Base-by-base conservation (phyloP, 2,797 vertebrate genomes). In the Typhlichthys eigenmanni region DNA sequence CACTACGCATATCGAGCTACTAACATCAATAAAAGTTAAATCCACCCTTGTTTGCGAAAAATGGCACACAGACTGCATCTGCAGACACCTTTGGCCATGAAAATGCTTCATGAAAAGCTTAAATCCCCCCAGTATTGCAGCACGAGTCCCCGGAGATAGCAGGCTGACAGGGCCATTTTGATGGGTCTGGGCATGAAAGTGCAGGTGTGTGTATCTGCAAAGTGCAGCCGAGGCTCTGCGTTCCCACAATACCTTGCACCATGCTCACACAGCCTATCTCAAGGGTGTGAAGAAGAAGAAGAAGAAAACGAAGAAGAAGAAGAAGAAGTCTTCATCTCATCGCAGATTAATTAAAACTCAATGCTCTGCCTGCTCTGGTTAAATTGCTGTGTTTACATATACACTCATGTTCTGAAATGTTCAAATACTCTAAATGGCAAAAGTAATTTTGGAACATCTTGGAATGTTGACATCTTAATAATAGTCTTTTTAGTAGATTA, bases 31-130 rank as follows among this genome's bases (percentile, higher is more conserved):
- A 7, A 13, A 66, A 62, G 60, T 72, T 72, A 80, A 74, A 62
- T 80, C 66, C 60, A 66, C 47, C 55, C 43, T 76, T 83, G 64
- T 70, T 29, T 70, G 64, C 68, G 19, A 45, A 64, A 85, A 80
- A 75, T 69, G 60, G 71, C 69, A 71, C 70, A 79, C 68, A 61
- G 45, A 53, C 73, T 71, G 71, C 72, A 71, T 62, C 58, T 69
- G 71, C 68, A 13, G 60, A 83, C 83, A 88, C 81, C 84, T 91
- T 81, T 82, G 80, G 78, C 78, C 71, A 78, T 75, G 74, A 83
- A 89, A 87, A 84, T 62, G 75, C 82, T 79, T 84, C 72, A 86
- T 85, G 78, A 87, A 88, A 86, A 81, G 79, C 78, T 78, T 85
- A 84, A 86, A 88, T 88, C 84, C 85, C 75, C 63, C 66, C 80